A percentile compares a stretch with the other conserved stretches of the same genome.
These are phyloP conservation scores for Crypturellus undulatus DNA, from an alignment of 2,113 vertebrate species.

Conservation along the genomic window DNA sequence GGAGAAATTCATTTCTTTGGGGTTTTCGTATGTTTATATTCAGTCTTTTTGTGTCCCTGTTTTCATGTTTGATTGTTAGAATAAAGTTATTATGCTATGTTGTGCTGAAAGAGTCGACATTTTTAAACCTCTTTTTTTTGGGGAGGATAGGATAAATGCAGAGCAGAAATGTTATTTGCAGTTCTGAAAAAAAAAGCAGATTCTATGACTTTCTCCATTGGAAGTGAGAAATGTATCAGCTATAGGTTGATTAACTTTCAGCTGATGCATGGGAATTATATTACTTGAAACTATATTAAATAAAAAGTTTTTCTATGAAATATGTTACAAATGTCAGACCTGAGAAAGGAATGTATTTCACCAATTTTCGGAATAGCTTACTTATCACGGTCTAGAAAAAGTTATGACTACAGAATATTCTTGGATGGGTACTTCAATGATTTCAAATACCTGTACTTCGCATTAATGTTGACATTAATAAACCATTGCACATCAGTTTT, in stretches of 20 bases:
- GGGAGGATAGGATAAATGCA: neutral
- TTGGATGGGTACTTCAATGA: neutral
- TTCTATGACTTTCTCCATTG: neutral
- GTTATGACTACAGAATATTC: neutral
- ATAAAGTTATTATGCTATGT: neutral
- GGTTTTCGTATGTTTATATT: neutral
- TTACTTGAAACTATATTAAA: constrained; percentile 21
- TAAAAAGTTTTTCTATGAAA: neutral
- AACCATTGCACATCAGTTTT: neutral
- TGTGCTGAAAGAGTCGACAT: neutral
- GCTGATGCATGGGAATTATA: neutral
- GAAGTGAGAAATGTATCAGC: neutral
- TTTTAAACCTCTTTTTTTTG: neutral
- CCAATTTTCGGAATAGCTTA: neutral
- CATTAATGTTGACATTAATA: neutral
- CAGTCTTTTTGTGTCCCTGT: neutral
- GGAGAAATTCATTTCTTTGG: neutral
- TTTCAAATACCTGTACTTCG: neutral
- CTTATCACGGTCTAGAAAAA: neutral
- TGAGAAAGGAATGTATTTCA: neutral
- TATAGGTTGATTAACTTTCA: constrained; percentile 39
- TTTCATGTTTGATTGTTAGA: constrained; percentile 15
- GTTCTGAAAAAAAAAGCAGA: neutral
- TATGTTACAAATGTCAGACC: neutral
- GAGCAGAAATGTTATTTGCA: neutral